Evolutionary conservation across 2,797 vertebrate species (phyloP), one percentile per base, ranked within the genome.

Genomic region (Crypturellus tataupa): DNA sequence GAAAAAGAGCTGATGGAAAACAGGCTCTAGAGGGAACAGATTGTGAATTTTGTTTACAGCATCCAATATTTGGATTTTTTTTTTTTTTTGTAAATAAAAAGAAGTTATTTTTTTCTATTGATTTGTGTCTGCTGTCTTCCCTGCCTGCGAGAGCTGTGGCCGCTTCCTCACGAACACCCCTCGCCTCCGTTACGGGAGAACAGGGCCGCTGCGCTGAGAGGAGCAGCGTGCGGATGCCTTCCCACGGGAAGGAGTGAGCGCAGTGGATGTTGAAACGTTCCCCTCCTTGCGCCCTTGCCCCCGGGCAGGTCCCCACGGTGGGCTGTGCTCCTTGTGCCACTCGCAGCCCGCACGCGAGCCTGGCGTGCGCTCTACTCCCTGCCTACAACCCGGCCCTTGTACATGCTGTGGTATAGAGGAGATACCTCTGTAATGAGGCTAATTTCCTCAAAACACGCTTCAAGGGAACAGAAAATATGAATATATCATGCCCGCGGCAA

Each of bases 1-100:
- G 97, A 96, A 95, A 97, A 97, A 97, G 96, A 98, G 95, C 97
- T 97, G 97, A 97, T 96, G 94, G 97, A 96, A 97, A 97, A 96
- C 96, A 96, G 95, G 97, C 95, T 97, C 89, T 97, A 95, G 98
- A 98, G 97, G 97, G 97, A 98, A 98, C 97, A 98, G 98, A 98
- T 98, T 98, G 98, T 98, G 98, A 98, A 98, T 98, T 98, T 98
- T 98, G 98, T 98, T 98, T 98, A 98, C 98, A 98, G 96, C 98
- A 98, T 98, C 98, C 98, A 98, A 98, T 98, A 98, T 98, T 98
- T 98, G 98, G 98, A 98, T 98, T 98, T 47, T 47, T 47, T 40
- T 46, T 46, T 51, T 27, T 96, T 97, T 97, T 98, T 98, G 98
- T 98, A 98, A 98, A 98, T 98, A 98, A 98, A 98, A 98, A 98